These are phyloP conservation scores for Drosophila borborema DNA, from an alignment of 2,888 invertebrate genomes.

Conservation along the genomic window DNA sequence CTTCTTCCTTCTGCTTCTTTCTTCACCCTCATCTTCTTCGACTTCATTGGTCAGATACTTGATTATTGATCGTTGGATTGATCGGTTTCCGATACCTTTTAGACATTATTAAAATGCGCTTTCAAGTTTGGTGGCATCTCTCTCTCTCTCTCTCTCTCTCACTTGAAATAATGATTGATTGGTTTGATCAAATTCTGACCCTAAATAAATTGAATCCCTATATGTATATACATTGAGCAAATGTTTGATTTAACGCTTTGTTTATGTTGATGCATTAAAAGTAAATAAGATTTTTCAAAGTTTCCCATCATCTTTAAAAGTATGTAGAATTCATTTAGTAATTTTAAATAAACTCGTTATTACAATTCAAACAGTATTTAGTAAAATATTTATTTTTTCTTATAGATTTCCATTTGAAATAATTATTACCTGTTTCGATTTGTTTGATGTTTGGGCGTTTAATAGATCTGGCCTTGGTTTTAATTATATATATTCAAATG, in stretches of 20 bases:
- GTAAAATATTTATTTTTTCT: conserved; percentile 12
- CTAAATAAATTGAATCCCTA: conserved; percentile 1
- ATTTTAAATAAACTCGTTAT: neutral
- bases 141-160: conserved; percentile 14
- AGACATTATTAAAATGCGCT: conserved; percentile 42
- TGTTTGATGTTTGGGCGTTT: conserved; percentile 45
- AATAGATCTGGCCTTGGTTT: conserved; percentile 52
- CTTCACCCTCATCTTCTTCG: conserved; percentile 1
- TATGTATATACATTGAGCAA: conserved; percentile 30
- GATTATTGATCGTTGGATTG: conserved; percentile 49
- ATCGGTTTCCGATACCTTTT: conserved; percentile 32
- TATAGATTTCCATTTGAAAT: neutral
- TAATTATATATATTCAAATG: conserved; percentile 63
- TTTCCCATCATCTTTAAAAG: neutral
- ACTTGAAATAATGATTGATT: conserved; percentile 74
- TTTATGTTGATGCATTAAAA: conserved; percentile 28
- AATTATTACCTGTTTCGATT: conserved; percentile 7
- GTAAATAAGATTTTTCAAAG: conserved; percentile 6
- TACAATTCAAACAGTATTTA: neutral
- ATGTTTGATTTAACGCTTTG: conserved; percentile 69
- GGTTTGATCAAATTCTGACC: conserved; percentile 58
- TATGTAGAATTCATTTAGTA: neutral
- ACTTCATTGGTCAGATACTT: conserved; percentile 22
- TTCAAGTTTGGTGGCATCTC: conserved; percentile 46
- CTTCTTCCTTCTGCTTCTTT: neutral